A percentile compares a stretch with the other conserved stretches of the same genome.
Evolutionary conservation across 2,113 vertebrate genomes (phyloP).

Genomic region (Nicator chloris): DNA sequence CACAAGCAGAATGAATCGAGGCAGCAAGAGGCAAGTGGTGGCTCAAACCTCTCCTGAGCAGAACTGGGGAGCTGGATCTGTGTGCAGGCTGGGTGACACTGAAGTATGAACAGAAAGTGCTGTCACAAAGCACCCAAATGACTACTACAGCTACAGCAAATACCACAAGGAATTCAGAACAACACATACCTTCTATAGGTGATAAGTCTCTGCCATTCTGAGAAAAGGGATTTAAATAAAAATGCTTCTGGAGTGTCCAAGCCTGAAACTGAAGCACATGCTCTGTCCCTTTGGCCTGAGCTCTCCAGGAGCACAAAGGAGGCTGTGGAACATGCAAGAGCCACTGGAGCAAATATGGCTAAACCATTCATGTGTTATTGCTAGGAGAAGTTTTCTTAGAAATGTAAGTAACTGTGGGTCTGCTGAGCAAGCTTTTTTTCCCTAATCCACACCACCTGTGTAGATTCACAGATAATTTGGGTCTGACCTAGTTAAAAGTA

Average conservation of each 20-base stretch:
- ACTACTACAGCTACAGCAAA: neutral
- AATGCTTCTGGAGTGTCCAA: neutral
- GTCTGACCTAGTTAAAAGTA: constrained; percentile 41
- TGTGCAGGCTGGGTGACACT: neutral
- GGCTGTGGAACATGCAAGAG: neutral
- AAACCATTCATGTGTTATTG: neutral
- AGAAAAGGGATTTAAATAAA: neutral
- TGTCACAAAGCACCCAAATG: neutral
- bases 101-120: neutral
- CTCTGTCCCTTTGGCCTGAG: neutral
- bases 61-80: neutral
- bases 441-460: constrained; percentile 34
- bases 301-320: neutral
- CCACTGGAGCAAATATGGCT: neutral
- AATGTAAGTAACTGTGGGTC: neutral
- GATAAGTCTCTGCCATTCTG: neutral
- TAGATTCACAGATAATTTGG: neutral
- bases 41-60: neutral
- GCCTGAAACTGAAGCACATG: neutral
- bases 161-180: neutral
- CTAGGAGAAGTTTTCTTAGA: neutral
- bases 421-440: constrained; percentile 42
- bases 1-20: neutral
- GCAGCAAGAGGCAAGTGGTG: neutral
- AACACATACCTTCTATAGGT: neutral